Base-by-base conservation (phyloP, 2,113 vertebrate species). In the Echinops telfairi region DNA sequence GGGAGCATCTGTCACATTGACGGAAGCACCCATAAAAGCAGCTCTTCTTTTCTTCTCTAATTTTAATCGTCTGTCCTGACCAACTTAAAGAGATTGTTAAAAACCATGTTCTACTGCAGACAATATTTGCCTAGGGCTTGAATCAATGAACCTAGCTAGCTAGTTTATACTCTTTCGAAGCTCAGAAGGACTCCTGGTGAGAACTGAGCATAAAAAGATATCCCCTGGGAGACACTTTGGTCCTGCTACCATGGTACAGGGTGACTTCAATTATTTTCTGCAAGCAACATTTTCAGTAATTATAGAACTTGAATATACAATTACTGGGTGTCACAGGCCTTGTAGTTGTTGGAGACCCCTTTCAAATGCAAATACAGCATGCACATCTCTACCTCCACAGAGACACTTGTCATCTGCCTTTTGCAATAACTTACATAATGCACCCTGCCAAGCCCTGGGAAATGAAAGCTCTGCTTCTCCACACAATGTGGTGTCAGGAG, bases 351-450 rank as follows among this genome's bases (percentile, higher is more conserved):
- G 40, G 57, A 33, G 40, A 62, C 33, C 6, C 66, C 66, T 93
- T 93, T 84, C 88, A 91, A 80, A 86, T 76, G 33, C 86, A 89
- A 94, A 86, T 91, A 71, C 3, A 73, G 62, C 70, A 31, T 75
- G 23, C 14, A 0, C 1, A 3, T 17, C 29, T 85, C 66, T 40
- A 4, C 70, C 62, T 57, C 6, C 47, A 90, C 92, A 89, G n/a
- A 57, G 47, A 77, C 40, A 14, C 47, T 80, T 80, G 68, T 93
- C 85, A 43, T 64, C 43, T 86, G 58, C 71, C 62, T 7, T 71
- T 86, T 70, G 71, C 70, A 31, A 25, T 23, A 82, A 64, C 1
- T 4, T 29, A 25, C 11, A 25, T 66, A 86, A 57, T 11, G 23
- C 1, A 20, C 60, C 53, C n/a, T n/a, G 19, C 70, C 25, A 2